Evolutionary conservation across 37 sponge, comb jelly and placozoan genomes (phyloP).

Genomic region (Cladorhizidae sp.): DNA sequence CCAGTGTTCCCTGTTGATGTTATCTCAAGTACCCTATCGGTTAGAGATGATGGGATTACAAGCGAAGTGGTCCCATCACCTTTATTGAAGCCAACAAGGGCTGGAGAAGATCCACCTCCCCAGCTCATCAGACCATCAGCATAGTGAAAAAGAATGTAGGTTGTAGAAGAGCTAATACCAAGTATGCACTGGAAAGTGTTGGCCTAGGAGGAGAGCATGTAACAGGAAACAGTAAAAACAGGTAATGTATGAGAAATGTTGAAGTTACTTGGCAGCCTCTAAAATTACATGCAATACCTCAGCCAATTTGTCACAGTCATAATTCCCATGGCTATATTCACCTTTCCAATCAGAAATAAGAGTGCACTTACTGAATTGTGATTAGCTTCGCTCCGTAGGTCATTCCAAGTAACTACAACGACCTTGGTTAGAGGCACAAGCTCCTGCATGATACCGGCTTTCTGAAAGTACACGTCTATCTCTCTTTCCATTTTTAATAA

Average conservation of each 20-base stretch:
- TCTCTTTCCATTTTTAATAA: neutral
- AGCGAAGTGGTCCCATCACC: constrained; percentile 14
- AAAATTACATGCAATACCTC: too few species aligned
- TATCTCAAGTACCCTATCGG: constrained; percentile 10
- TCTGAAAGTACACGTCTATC: neutral
- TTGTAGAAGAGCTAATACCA: neutral
- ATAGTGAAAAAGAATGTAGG: constrained; percentile 25
- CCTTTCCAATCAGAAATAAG: neutral
- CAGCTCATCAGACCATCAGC: neutral
- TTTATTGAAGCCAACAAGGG: constrained; percentile 32
- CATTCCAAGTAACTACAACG: constrained; percentile 17
- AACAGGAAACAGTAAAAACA: neutral
- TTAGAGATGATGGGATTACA: constrained; percentile 28
- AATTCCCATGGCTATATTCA: too few species aligned
- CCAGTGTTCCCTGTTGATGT: constrained; percentile 7
- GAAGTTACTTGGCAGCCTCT: too few species aligned
- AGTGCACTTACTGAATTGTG: neutral
- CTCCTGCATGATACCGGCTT: neutral
- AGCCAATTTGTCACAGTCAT: too few species aligned
- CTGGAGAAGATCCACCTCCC: neutral
- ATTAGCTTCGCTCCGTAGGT: neutral
- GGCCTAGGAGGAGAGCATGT: neutral
- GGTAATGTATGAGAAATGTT: too few species aligned
- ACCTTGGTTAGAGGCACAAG: neutral
- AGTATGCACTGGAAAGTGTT: constrained; percentile 44